Evolutionary conservation across 2,113 vertebrate species (phyloP).

Genomic region (Strix aluco): DNA sequence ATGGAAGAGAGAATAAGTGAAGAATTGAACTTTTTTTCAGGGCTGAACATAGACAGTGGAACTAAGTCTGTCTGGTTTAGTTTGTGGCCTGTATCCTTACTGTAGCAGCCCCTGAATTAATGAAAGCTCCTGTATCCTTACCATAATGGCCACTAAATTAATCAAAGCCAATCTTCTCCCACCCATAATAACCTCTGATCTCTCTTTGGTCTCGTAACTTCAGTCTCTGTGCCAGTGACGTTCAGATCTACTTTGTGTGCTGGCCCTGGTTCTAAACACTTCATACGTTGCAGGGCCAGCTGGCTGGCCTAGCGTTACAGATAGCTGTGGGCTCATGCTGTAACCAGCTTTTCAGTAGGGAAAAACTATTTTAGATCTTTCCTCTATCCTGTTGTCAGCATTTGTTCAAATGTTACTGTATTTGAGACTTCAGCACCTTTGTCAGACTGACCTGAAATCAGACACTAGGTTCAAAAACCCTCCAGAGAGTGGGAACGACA

Average conservation of each 20-base stretch:
- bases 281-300: neutral
- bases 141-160: neutral
- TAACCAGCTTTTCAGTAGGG: neutral
- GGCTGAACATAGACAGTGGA: neutral
- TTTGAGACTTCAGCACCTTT: neutral
- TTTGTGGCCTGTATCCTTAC: neutral
- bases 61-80: neutral
- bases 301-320: neutral
- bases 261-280: no score
- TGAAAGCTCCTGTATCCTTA: neutral
- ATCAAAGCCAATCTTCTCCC: neutral
- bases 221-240: accelerated
- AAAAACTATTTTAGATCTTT: neutral
- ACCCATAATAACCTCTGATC: neutral
- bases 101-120: neutral
- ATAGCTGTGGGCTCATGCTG: neutral
- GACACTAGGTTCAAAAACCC: neutral
- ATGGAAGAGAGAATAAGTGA: neutral
- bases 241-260: neutral
- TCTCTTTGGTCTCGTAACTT: neutral
- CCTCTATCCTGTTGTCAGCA: neutral
- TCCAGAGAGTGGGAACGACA: neutral
- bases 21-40: neutral
- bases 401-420: neutral
- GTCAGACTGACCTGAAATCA: neutral